Evolutionary conservation across 2,113 vertebrate genomes (phyloP), one percentile per base, ranked within the genome.

Genomic region (Psammodynastes pulverulentus): DNA sequence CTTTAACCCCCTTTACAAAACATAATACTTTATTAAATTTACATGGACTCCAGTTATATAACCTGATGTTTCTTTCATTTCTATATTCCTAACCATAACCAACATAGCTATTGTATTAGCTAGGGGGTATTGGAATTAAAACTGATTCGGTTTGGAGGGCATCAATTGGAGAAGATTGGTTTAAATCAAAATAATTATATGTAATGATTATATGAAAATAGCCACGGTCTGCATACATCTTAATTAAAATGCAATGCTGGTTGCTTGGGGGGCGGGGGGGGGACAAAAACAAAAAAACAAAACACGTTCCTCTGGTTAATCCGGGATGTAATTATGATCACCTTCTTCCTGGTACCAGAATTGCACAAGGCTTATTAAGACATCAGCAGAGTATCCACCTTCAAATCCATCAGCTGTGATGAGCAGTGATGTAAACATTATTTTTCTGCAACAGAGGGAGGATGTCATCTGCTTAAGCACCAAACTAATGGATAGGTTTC

Each of bases 351-450:
- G 86, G 86, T 84, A 45, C 92, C 87, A 84, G 45, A 91, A 91
- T 93, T 95, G 39, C 2, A 67, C 79, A 86, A 92, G 94, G 43
- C 91, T 67, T 21, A 84, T 88, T 1, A 49, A 62, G 72, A 89
- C 10, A 10, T 21, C 29, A 84, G 45, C 62, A 12, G 0, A 91
- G 58, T 72, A 26, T 24, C n/a, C 2, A 21, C 67, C 92, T 91
- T 90, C 86, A 34, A 26, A 89, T 51, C 24, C 45, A 56, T 58
- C 29, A 89, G 56, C 58, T 0, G 62, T 0, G 2, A 54, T 90
- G 1, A 29, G 29, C 26, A n/a, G 12, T 89, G 43, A 7, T 45
- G 23, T 56, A 26, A 10, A 24, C 19, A 26, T 54, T 58, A 7
- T 58, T 58, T 58, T 52, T 53, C 86, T 53, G 9, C 88, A 58